Conservation (phyloP, 2,888 invertebrate species). For the Geotrupes spiniger region DNA sequence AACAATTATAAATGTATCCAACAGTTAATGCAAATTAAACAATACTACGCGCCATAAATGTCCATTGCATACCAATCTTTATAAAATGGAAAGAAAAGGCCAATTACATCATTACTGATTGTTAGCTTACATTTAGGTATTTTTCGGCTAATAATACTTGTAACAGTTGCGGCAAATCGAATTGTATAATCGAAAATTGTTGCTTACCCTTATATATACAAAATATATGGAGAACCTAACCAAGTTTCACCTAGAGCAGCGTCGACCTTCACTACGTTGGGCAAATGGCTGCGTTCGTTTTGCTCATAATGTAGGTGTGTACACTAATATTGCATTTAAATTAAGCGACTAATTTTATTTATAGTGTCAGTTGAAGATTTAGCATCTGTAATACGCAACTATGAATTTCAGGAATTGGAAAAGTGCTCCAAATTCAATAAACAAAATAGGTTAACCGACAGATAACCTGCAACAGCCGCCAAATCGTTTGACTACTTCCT, state of each 20-base stretch:
- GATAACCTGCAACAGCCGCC: conserved; percentile 40
- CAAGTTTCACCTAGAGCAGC: conserved; percentile 46
- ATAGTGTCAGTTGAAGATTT: conserved; percentile 5
- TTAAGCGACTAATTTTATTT: conserved; percentile 1
- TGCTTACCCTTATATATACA: conserved; percentile 42
- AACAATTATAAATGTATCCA: conserved; percentile 7
- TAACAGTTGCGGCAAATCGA: not conserved
- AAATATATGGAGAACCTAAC: conserved; percentile 49
- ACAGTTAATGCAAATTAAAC: conserved; percentile 22
- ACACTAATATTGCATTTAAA: not conserved
- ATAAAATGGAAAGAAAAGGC: conserved; percentile 37
- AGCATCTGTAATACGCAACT: not conserved
- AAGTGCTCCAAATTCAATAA: conserved; percentile 1
- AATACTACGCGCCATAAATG: conserved; percentile 38
- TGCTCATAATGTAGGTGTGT: conserved; percentile 13
- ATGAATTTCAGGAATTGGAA: not conserved
- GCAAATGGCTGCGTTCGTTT: conserved; percentile 35
- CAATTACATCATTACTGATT: conserved; percentile 41
- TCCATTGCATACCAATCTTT: conserved; percentile 38
- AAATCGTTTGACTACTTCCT: not conserved
- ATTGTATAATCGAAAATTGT: conserved; percentile 20
- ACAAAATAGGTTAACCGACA: conserved; percentile 47
- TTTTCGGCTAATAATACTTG: no score
- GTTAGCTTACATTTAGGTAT: no score
- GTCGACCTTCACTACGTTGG: conserved; percentile 44